A percentile compares a stretch with the other conserved stretches of the same genome.
phyloP scores from a whole-genome alignment of 2,888 invertebrate genomes.

The Ormyrus thymus region DNA sequence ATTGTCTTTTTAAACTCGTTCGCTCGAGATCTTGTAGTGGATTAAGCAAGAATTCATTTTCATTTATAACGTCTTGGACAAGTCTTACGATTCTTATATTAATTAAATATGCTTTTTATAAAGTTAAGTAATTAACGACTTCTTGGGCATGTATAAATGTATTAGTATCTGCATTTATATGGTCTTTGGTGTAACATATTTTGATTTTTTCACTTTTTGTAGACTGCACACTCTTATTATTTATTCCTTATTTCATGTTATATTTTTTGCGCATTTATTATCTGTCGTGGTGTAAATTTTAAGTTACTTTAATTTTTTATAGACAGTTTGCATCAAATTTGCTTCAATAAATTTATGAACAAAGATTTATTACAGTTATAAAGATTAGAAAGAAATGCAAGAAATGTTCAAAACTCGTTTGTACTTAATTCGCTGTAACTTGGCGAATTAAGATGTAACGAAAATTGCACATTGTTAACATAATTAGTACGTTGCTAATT shows the following conservation, averaged over 20 bases:
- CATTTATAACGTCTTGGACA: background rate
- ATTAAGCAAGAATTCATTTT: background rate
- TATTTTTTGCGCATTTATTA: background rate
- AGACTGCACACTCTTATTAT: slow-evolving; percentile 6
- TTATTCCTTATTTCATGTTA: slow-evolving; percentile 41
- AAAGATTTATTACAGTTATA: too few relatives aligned
- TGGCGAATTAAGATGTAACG: background rate
- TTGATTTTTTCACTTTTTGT: slow-evolving; percentile 16
- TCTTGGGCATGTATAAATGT: slow-evolving; percentile 10
- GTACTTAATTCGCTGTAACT: background rate
- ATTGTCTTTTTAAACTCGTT: slow-evolving; percentile 8
- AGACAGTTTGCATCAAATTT: too few relatives aligned
- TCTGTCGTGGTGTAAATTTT: background rate
- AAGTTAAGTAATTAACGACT: background rate
- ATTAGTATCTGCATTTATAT: slow-evolving; percentile 15
- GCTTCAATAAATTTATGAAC: too few relatives aligned
- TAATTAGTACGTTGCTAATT: background rate
- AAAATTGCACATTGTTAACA: background rate
- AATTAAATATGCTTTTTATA: background rate
- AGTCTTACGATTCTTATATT: background rate
- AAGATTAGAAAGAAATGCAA: too few relatives aligned
- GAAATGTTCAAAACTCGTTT: too few relatives aligned
- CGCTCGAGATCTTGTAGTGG: background rate
- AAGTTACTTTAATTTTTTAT: too few relatives aligned
- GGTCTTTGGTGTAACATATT: slow-evolving; percentile 16